Base-by-base conservation (phyloP, 1,140 invertebrate genomes). In the Anoplolepis gracilipes region DNA sequence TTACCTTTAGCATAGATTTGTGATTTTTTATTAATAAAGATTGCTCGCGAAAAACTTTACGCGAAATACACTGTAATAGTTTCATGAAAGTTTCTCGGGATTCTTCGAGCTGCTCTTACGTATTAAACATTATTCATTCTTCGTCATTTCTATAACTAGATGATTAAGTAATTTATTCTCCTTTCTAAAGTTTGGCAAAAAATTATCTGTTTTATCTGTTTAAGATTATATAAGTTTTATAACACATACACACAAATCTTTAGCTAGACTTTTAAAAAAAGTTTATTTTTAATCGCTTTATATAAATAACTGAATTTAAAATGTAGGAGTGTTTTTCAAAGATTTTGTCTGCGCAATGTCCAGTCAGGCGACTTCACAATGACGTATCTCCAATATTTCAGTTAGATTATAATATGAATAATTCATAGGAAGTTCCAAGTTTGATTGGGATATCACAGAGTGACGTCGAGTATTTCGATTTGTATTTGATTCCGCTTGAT, bases 371-470 rank as follows among this genome's bases (percentile, higher is more conserved):
- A 62, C 67, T 82, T 82, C 55, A 82, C 78, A 82, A 42, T 73
- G 78, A 82, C 78, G 55, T 82, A 82, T 82, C 73, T 82, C 78
- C 78, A 69, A 82, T 82, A 82, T 82, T 82, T 82, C 78, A 81
- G 49, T 42, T 33, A 82, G 67, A 82, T 59, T 28, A 28, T 82
- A 59, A 13, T 61, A 73, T 82, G 78, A 82, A 82, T 82, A 82
- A 82, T 82, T 72, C 78, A 82, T 73, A 82, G 55, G 42, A 61
- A 82, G 39, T 36, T 82, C 78, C 67, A 82, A 82, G 78, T 82
- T 79, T 82, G 78, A 82, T 82, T 82, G 78, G 67, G 28, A 82
- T 82, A 82, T 82, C 22, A 67, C 25, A 53, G 19, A 72, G 46
- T 82, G 39, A 82, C 67, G 55, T 82, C 25, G 65, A 73, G 36